Base-by-base conservation (phyloP, 2,888 invertebrate species). In the Acronicta aceris region DNA sequence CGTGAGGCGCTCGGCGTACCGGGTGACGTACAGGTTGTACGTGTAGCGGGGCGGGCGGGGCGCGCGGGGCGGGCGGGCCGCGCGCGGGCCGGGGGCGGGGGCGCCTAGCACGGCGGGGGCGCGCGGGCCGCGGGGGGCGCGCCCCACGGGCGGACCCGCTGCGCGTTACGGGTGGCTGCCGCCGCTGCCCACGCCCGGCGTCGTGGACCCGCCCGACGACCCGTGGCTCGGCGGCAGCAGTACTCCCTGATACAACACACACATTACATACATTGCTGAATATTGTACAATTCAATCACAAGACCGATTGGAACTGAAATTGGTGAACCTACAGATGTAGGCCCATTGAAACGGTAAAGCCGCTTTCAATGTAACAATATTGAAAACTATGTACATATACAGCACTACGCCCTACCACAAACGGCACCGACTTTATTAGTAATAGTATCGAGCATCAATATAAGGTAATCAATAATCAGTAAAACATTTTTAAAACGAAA, bases 191-290 rank as follows among this genome's bases (percentile, higher is more conserved):
- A 83, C 82, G 73, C 87, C 89, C 60, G 89, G 89, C 60, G 89
- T 87, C 70, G 84, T 81, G 53, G 85, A 76, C 12, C 89, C 88
- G 81, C 83, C 86, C 59, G 83, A 74, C 68, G 83, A 65, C 59
- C 76, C 83, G 83, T 88, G 88, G 68, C 74, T 77, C 51, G 87
- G 87, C 65, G 88, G 87, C 74, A 91, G 78, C 65, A 92, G 83
- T 75, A 89, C 87, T 62, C 83, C 86, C 87, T 89, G 86, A 1
- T 2, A 16, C 13, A 7, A n/a, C 2, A 0, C 3, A 5, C 27
- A 10, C 36, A 1, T 25, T 2, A 30, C 30, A 13, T 36, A 36
- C 36, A 36, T 12, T 1, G 36, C 13, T 36, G 5, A 36, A 5
- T 13, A 36, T 13, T 12, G 13, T 13, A 13, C 12, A 36, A 36